Percentiles rank a stretch among this genome's conserved stretches.
Conservation (phyloP, 2,797 vertebrate genomes). For the Chromobotia macracanthus region DNA sequence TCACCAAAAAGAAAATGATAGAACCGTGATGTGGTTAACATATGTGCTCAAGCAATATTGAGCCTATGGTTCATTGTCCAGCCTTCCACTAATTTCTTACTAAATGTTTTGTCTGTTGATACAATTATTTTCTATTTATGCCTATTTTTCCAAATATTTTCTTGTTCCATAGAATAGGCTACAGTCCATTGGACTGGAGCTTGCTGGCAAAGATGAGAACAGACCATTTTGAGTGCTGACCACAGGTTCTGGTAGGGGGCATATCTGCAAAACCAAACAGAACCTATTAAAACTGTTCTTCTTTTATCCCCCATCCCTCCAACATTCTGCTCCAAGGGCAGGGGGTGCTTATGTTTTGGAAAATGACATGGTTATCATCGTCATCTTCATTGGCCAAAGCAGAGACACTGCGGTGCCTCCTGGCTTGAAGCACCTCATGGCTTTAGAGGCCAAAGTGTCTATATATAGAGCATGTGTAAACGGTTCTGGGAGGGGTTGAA, state of each 20-base stretch:
- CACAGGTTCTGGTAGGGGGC: constrained; percentile 61
- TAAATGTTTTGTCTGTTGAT: background rate
- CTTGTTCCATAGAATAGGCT: background rate
- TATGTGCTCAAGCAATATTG: background rate
- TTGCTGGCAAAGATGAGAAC: background rate
- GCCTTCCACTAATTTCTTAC: background rate
- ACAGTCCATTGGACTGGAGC: background rate
- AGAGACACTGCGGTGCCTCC: constrained; percentile 67
- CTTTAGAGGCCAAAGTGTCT: constrained; percentile 63
- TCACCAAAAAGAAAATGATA: background rate
- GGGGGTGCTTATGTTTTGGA: constrained; percentile 62
- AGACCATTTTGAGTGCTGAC: constrained; percentile 38
- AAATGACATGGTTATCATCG: constrained; percentile 55
- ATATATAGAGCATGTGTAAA: constrained; percentile 79
- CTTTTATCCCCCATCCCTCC: constrained; percentile 48
- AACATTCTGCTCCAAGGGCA: constrained; percentile 70
- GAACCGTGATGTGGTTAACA: background rate
- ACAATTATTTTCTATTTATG: too few species aligned
- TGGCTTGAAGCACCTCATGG: constrained; percentile 72
- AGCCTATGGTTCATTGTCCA: background rate
- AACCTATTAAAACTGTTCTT: constrained; percentile 43
- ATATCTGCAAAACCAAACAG: constrained; percentile 64
- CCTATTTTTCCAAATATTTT: too few species aligned
- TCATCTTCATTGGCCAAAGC: constrained; percentile 22
- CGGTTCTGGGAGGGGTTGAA: constrained; percentile 37